Evolutionary conservation across 2,797 vertebrate genomes (phyloP).

Genomic region (Siniperca scherzeri): DNA sequence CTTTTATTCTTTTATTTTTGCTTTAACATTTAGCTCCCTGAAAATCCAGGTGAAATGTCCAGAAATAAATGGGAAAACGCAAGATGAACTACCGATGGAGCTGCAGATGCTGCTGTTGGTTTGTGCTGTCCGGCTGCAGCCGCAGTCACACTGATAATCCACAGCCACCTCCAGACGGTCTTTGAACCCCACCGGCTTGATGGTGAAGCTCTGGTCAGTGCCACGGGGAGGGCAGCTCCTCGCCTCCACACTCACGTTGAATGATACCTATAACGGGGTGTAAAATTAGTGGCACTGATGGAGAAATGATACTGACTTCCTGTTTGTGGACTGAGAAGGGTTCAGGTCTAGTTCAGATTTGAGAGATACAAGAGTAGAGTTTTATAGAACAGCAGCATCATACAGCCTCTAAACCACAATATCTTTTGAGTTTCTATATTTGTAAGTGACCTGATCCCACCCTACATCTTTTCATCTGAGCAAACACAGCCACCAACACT

Average conservation of each 20-base stretch:
- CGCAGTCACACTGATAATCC: conserved; percentile 90
- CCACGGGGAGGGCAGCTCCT: conserved; percentile 87
- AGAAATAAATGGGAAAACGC: background rate
- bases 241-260: conserved; percentile 92
- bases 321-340: background rate
- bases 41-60: background rate
- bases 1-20: background rate
- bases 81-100: conserved; percentile 78
- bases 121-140: conserved; percentile 83
- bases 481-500: background rate
- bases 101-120: conserved; percentile 90
- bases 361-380: background rate
- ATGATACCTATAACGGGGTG: conserved; percentile 89
- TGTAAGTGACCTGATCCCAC: background rate
- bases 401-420: background rate
- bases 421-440: background rate
- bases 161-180: conserved; percentile 92
- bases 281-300: background rate
- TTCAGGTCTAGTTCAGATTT: conserved; percentile 20
- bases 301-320: background rate
- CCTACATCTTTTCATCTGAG: background rate
- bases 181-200: conserved; percentile 96
- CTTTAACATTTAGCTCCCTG: background rate
- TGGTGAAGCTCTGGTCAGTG: conserved; percentile 87
- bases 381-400: background rate